Percentiles rank a stretch among this genome's conserved stretches.
Conservation (phyloP, 2,113 vertebrate genomes). For the Sprattus sprattus region DNA sequence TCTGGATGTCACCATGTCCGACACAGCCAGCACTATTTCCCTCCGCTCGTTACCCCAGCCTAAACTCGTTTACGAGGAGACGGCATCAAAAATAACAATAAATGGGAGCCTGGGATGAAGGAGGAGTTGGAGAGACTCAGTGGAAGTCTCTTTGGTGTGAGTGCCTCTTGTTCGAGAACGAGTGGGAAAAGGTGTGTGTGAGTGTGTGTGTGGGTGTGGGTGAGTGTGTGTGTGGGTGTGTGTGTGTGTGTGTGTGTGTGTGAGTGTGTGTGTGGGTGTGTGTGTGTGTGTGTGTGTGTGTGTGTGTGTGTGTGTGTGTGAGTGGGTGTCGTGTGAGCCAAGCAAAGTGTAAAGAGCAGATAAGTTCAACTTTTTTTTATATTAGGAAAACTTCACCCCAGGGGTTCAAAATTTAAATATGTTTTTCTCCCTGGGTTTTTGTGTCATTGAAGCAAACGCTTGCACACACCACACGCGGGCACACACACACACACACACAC, state of each 20-base stretch:
- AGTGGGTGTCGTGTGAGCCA: neutral
- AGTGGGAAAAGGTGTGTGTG: neutral
- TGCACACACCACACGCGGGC: constrained; percentile 6
- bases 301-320: neutral
- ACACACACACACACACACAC: neutral
- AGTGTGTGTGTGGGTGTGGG: neutral
- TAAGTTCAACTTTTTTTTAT: neutral
- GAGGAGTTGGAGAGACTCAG: too few species aligned
- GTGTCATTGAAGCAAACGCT: neutral
- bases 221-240: neutral
- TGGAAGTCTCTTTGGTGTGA: neutral
- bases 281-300: neutral
- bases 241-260: neutral
- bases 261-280: neutral
- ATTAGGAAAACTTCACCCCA: neutral
- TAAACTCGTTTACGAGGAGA: constrained; percentile 55
- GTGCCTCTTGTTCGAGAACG: neutral
- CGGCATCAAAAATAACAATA: too few species aligned
- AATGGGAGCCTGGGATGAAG: too few species aligned
- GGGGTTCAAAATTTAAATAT: neutral
- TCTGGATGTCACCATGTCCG: constrained; percentile 41
- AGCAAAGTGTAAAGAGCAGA: neutral
- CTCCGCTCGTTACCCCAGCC: constrained; percentile 38
- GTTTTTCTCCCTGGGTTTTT: neutral
- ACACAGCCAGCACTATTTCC: neutral